Percentiles rank a stretch among this genome's conserved stretches.
Conservation (phyloP, 23 tunicate genomes). For the Aplidium turbinatum region DNA sequence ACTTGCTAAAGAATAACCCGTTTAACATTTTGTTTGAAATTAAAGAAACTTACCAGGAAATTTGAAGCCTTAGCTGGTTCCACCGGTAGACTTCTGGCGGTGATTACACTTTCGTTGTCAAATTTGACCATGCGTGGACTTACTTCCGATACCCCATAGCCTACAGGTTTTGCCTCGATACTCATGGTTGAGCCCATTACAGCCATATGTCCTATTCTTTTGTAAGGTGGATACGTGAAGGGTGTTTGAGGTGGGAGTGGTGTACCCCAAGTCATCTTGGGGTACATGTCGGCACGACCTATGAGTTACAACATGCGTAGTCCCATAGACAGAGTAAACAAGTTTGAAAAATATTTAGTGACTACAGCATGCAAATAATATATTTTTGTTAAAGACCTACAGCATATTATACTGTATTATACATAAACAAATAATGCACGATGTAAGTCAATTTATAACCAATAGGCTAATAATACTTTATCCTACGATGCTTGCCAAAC, state of each 20-base stretch:
- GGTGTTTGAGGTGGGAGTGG: conserved; percentile 95
- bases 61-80: conserved; percentile 29
- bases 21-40: no score
- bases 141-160: conserved; percentile 19
- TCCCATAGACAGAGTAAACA: no score
- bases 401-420: no score
- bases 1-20: no score
- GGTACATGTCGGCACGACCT: conserved; percentile 90
- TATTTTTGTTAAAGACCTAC: no score
- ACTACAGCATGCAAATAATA: no score
- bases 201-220: conserved; percentile 85
- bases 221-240: conserved; percentile 89
- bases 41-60: conserved; percentile 38
- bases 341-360: no score
- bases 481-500: no score
- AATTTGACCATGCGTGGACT: conserved; percentile 19
- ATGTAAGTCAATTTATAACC: no score
- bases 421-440: no score
- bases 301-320: background rate
- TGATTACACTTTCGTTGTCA: conserved; percentile 30
- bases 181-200: conserved; percentile 91
- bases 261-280: conserved; percentile 92
- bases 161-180: conserved; percentile 57
- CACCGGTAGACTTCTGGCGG: conserved; percentile 36
- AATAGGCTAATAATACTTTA: no score